phyloP scores from a whole-genome alignment of 2,113 vertebrate species.

The Leptodactylus fuscus region DNA sequence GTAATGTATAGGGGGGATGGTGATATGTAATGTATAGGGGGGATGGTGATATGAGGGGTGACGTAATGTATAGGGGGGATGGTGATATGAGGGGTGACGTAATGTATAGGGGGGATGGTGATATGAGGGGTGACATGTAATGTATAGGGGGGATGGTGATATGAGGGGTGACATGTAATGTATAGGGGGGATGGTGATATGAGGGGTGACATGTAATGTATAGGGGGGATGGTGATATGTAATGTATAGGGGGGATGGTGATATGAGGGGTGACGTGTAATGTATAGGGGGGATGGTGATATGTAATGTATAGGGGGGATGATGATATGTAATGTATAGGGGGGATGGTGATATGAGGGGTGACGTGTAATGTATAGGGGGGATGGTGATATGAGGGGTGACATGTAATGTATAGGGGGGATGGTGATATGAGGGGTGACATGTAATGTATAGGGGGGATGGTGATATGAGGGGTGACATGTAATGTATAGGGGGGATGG shows the following conservation, averaged over 20 bases:
- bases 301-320: neutral
- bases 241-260: neutral
- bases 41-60: neutral
- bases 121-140: neutral
- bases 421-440: neutral
- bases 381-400: neutral
- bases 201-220: neutral
- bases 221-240: neutral
- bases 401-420: neutral
- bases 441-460: neutral
- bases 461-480: neutral
- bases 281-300: neutral
- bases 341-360: neutral
- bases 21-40: no score
- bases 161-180: neutral
- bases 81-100: neutral
- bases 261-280: neutral
- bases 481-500: neutral
- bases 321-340: neutral
- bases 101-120: neutral
- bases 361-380: neutral
- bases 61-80: neutral
- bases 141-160: neutral
- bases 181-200: neutral
- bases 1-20: neutral